Percentiles rank a stretch among this genome's conserved stretches.
phyloP scores from a whole-genome alignment of 2,113 vertebrate genomes.

The Opisthocomus hoazin region DNA sequence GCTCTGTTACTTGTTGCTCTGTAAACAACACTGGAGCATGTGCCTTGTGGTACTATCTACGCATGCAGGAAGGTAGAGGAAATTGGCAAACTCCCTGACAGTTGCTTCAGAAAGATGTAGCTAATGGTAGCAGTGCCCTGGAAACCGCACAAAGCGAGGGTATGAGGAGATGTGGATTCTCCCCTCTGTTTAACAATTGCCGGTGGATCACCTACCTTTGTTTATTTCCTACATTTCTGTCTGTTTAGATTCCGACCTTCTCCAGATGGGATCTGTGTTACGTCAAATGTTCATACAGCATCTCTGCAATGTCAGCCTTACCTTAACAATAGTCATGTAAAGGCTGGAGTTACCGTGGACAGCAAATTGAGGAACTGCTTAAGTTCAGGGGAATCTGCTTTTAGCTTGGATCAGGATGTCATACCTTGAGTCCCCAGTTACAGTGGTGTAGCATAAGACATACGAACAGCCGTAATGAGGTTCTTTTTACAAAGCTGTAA shows the following conservation, averaged over 20 bases:
- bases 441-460: not conserved
- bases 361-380: not conserved
- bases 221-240: not conserved
- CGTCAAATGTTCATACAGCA: not conserved
- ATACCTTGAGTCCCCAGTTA: not conserved
- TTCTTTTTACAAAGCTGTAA: not conserved
- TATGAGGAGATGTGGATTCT: not conserved
- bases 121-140: not conserved
- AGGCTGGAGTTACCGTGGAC: not conserved
- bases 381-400: not conserved
- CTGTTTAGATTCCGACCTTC: not conserved
- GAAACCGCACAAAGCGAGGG: rapidly evolving
- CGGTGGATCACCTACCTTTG: not conserved
- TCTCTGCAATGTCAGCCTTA: not conserved
- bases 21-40: not conserved
- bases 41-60: not conserved
- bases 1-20: not conserved
- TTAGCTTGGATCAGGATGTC: not conserved
- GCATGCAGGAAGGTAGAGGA: not conserved
- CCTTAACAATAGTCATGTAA: not conserved
- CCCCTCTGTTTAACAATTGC: not conserved
- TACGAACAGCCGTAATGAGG: not conserved
- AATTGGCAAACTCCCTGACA: not conserved
- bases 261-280: not conserved
- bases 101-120: not conserved